Conservation (phyloP, 2,113 vertebrate species). For the Callionymus lyra region DNA sequence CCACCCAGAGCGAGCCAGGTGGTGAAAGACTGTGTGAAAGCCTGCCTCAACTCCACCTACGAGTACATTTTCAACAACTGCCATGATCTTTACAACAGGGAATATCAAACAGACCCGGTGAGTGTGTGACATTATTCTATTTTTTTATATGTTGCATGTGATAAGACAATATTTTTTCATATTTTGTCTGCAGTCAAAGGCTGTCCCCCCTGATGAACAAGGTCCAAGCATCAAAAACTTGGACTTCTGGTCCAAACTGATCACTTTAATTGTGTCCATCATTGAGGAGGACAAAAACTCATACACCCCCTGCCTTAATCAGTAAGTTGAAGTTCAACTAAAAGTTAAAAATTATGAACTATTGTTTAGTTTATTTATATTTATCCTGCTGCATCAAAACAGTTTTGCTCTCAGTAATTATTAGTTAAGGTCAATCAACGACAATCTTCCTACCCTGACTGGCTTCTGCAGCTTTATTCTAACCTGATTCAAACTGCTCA, state of each 20-base stretch:
- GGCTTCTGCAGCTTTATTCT: too few species aligned
- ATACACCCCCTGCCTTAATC: constrained; percentile 94
- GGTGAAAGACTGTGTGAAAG: constrained; percentile 95
- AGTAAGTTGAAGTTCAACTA: constrained; percentile 79
- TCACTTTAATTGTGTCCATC: constrained; percentile 96
- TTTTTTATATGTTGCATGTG: too few species aligned
- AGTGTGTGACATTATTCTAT: constrained; percentile 20
- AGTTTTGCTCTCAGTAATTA: too few species aligned
- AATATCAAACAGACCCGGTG: constrained; percentile 92
- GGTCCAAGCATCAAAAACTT: constrained; percentile 95
- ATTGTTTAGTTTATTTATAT: neutral
- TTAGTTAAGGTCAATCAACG: too few species aligned
- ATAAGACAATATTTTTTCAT: neutral
- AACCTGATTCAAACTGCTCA: too few species aligned
- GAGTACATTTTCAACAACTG: constrained; percentile 99
- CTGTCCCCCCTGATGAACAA: constrained; percentile 87
- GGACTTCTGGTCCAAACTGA: constrained; percentile 98
- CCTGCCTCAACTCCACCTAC: constrained; percentile 92
- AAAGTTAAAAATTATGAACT: too few species aligned
- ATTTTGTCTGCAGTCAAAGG: constrained; percentile 73
- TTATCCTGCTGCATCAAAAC: neutral
- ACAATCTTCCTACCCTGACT: too few species aligned
- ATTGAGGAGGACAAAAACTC: constrained; percentile 98
- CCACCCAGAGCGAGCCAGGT: constrained; percentile 92
- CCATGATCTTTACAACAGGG: constrained; percentile 88